phyloP scores from a whole-genome alignment of 2,113 vertebrate species.

The Merops nubicus region DNA sequence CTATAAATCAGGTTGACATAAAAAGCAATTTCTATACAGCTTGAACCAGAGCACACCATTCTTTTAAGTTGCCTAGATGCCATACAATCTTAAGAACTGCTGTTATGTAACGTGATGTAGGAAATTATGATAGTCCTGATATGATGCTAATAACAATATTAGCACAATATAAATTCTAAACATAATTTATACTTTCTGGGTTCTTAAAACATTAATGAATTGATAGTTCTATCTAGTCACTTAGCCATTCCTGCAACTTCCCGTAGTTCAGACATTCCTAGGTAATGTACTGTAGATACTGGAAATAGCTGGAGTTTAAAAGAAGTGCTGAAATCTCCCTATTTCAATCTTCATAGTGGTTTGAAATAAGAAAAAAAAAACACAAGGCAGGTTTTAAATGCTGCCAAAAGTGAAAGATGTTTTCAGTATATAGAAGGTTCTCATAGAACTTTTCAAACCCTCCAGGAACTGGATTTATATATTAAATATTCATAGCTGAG shows the following conservation, averaged over 20 bases:
- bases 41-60: background rate
- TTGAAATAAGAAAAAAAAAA: slow-evolving; percentile 38
- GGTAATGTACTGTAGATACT: slow-evolving; percentile 35
- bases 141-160: background rate
- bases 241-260: background rate
- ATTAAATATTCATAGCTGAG: background rate
- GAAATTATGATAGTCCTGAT: background rate
- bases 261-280: background rate
- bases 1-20: background rate
- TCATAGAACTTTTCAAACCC: background rate
- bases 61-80: background rate
- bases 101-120: background rate
- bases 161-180: background rate
- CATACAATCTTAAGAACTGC: background rate
- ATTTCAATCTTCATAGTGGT: slow-evolving; percentile 11
- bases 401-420: background rate
- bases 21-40: background rate
- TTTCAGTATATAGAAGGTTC: background rate
- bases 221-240: slow-evolving; percentile 14
- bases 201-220: slow-evolving; percentile 44
- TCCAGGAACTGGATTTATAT: background rate
- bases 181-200: background rate
- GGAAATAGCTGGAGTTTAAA: slow-evolving; percentile 11
- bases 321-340: background rate
- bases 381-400: background rate